Conservation (phyloP, 1,140 invertebrate species). For the Battus philenor region DNA sequence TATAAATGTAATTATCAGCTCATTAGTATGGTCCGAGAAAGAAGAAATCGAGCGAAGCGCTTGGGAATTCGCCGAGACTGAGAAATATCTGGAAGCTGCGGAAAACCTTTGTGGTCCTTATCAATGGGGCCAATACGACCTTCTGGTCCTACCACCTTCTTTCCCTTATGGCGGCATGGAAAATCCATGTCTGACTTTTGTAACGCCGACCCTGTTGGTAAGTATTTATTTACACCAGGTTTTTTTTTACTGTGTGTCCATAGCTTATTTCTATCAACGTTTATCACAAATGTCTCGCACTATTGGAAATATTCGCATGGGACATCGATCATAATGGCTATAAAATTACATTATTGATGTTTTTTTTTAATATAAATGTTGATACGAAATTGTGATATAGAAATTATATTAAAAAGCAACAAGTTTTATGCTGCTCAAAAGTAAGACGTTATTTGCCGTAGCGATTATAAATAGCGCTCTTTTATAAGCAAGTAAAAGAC, state of each 20-base stretch:
- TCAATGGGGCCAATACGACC: slow-evolving; percentile 91
- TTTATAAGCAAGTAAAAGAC: too few relatives aligned
- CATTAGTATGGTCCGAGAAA: slow-evolving; percentile 92
- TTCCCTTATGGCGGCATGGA: slow-evolving; percentile 99
- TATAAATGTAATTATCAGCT: too few relatives aligned
- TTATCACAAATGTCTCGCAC: background rate
- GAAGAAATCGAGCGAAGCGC: slow-evolving; percentile 89
- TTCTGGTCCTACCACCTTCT: slow-evolving; percentile 93
- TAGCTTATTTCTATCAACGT: too few relatives aligned
- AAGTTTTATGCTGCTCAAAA: too few relatives aligned
- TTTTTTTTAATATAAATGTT: too few relatives aligned
- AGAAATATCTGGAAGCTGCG: slow-evolving; percentile 88
- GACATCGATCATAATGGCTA: background rate
- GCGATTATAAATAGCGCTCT: too few relatives aligned
- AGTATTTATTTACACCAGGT: too few relatives aligned
- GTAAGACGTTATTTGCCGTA: too few relatives aligned
- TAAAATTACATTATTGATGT: too few relatives aligned
- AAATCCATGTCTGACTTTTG: slow-evolving; percentile 97
- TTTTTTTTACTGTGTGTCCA: too few relatives aligned
- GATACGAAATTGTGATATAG: too few relatives aligned
- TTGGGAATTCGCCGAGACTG: slow-evolving; percentile 93
- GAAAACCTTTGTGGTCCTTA: slow-evolving; percentile 89
- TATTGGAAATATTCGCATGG: background rate
- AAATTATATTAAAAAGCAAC: too few relatives aligned
- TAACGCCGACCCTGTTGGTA: slow-evolving; percentile 86